Conservation (phyloP, 2,797 vertebrate genomes). For the Ptychadena robeensis region DNA sequence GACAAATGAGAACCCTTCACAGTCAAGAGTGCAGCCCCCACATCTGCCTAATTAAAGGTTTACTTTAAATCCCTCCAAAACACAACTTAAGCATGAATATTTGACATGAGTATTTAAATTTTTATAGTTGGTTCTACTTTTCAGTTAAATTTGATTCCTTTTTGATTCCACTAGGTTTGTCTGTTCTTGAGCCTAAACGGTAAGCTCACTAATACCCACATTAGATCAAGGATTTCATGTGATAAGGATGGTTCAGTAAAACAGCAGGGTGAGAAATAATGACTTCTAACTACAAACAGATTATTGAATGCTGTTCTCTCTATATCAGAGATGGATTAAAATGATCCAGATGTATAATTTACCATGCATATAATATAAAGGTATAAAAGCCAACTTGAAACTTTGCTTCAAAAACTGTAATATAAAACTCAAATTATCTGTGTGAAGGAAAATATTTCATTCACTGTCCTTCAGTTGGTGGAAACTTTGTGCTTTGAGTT, state of each 20-base stretch:
- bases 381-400: conserved; percentile 12
- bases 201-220: not conserved
- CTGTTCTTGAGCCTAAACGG: conserved; percentile 10
- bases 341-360: conserved; percentile 22
- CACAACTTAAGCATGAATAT: not conserved
- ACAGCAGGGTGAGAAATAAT: conserved; percentile 36
- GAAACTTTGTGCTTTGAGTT: too few relatives aligned
- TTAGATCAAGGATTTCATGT: conserved; percentile 14
- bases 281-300: conserved; percentile 29
- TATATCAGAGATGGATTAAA: conserved; percentile 7
- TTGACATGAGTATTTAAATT: not conserved
- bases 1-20: too few relatives aligned
- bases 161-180: conserved; percentile 12
- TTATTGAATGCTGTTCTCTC: conserved; percentile 22
- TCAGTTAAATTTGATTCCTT: not conserved
- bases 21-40: too few relatives aligned
- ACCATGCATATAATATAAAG: conserved; percentile 7
- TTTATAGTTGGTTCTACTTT: not conserved
- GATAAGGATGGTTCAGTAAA: not conserved
- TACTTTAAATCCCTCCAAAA: not conserved
- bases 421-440: not conserved
- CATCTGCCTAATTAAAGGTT: too few relatives aligned
- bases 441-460: not conserved
- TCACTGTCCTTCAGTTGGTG: too few relatives aligned
- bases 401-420: not conserved